Evolutionary conservation across 2,888 invertebrate species (phyloP), one percentile per base, ranked within the genome.

Genomic region (Busseola fusca): DNA sequence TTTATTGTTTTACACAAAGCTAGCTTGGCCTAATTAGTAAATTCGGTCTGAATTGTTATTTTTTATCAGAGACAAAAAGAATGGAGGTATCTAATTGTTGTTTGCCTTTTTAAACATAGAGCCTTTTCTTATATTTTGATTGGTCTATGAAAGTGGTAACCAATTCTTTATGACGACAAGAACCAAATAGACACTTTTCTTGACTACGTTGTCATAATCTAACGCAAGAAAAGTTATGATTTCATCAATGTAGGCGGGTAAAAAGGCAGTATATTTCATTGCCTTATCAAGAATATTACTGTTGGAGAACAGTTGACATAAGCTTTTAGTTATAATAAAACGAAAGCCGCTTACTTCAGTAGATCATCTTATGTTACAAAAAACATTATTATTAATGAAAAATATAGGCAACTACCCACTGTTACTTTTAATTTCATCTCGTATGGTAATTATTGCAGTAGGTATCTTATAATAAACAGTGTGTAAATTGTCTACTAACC

Each of bases 161-260:
- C 34, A 58, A 14, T 21, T 34, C 3, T 52, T 27, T 58, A 34
- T 45, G 18, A 37, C 54, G 37, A 12, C 27, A 40, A 56, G 37
- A 30, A 56, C 14, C 9, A 63, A 48, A 40, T 48, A 34, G 12
- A 21, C 48, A 12, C 1, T 73, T 64, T 58, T 50, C 50, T 58
- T 64, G 50, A 58, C 34, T 58, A 73, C 25, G 50, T 57, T 45
- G 42, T 45, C 50, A 37, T 50, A 64, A 42, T 1, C 56, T 4
- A 40, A 30, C 10, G 18, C 21, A 21, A 56, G 34, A 58, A 73
- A 50, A 52, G 72, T 64, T 64, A 65, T 58, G 57, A 65, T 73
- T 73, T 50, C 42, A 58, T 73, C 58, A 73, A 73, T 52, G 18
- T 37, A 73, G n/a, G 37, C 16, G 5, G 18, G 57, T 73, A 42